Evolutionary conservation across 2,113 vertebrate species (phyloP).

Genomic region (Melospiza georgiana): DNA sequence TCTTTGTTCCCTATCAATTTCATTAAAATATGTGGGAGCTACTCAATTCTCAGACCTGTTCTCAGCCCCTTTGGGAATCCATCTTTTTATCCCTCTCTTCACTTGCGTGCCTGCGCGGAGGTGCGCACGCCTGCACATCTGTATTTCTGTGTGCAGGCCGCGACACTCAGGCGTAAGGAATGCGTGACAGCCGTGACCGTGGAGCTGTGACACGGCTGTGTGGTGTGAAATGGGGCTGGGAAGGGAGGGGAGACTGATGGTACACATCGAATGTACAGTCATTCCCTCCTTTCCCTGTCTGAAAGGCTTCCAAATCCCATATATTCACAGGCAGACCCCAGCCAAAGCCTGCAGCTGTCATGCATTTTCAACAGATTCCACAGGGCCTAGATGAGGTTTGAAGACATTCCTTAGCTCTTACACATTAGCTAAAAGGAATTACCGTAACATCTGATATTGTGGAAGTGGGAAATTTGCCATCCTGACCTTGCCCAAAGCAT

Average conservation of each 20-base stretch:
- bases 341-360: conserved; percentile 96
- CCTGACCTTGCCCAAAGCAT: conserved; percentile 90
- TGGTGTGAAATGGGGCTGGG: conserved; percentile 46
- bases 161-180: not conserved
- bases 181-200: conserved; percentile 13
- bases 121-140: not conserved
- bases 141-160: not conserved
- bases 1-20: not conserved
- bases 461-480: conserved; percentile 94
- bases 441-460: conserved; percentile 98
- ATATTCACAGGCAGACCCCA: conserved; percentile 80
- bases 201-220: conserved; percentile 21
- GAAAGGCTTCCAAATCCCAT: conserved; percentile 83
- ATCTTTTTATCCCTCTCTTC: not conserved
- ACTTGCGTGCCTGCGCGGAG: not conserved
- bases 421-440: conserved; percentile 94
- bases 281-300: conserved; percentile 74
- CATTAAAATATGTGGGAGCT: not conserved
- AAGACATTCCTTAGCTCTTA: conserved; percentile 96
- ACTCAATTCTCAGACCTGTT: conserved; percentile 3
- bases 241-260: not conserved
- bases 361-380: conserved; percentile 99
- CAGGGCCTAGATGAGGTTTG: conserved; percentile 87
- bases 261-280: conserved; percentile 65
- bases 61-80: not conserved